These are phyloP conservation scores for Cremastinae sp. DNA, from an alignment of 2,888 invertebrate genomes.

Conservation along the genomic window DNA sequence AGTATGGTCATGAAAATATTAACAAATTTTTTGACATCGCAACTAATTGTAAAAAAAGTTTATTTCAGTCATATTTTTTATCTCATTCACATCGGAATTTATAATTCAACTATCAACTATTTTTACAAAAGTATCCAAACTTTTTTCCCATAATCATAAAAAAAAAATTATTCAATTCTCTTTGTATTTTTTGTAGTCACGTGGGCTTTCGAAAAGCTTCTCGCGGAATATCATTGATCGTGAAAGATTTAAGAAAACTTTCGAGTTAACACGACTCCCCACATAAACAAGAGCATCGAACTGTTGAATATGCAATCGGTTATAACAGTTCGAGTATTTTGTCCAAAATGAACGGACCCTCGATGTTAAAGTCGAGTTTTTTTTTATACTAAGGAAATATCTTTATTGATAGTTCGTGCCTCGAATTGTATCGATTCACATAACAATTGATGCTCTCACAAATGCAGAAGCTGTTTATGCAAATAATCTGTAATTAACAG, in stretches of 20 bases:
- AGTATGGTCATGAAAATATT: too few species aligned
- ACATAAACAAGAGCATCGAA: constrained; percentile 90
- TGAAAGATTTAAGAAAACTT: constrained; percentile 84
- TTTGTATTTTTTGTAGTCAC: background rate
- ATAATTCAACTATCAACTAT: too few species aligned
- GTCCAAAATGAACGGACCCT: background rate
- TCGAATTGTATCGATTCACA: constrained; percentile 25
- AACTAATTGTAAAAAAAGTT: too few species aligned
- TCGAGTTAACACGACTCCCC: constrained; percentile 89
- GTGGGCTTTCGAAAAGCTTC: constrained; percentile 70
- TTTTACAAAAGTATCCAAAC: too few species aligned
- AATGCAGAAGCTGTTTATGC: constrained; percentile 31
- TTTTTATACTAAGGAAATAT: constrained; percentile 45
- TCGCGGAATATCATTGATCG: constrained; percentile 73
- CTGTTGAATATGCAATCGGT: constrained; percentile 87
- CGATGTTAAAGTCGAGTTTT: constrained; percentile 17
- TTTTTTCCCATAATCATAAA: constrained; percentile 2
- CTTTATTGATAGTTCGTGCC: constrained; percentile 31
- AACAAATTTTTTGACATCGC: too few species aligned
- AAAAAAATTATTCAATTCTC: background rate
- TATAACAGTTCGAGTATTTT: constrained; percentile 45
- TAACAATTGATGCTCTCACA: constrained; percentile 31
- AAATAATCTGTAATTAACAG: too few species aligned
- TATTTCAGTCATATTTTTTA: too few species aligned
- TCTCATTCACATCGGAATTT: too few species aligned